Evolutionary conservation across 30 jellyfish, hydroid and myxozoan genomes (phyloP).

Genomic region (Chrysaora quinquecirrha): DNA sequence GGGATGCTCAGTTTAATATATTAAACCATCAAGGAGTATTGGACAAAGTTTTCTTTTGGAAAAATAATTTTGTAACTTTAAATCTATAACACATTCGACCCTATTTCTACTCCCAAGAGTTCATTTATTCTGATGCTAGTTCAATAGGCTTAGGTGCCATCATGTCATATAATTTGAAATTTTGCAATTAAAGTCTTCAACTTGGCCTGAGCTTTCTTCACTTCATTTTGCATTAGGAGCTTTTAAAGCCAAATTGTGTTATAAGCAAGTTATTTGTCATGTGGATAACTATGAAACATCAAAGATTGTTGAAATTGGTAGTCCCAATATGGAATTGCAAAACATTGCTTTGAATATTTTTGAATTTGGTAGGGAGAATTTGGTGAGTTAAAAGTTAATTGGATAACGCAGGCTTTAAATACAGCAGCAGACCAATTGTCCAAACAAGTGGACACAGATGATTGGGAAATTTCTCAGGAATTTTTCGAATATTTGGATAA

Average conservation of each 20-base stretch:
- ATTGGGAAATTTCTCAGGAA: conserved; percentile 18
- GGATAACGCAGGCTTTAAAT: conserved; percentile 18
- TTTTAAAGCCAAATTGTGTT: neutral
- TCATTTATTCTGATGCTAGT: neutral
- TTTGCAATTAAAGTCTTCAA: conserved; percentile 10
- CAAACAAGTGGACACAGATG: conserved; percentile 4
- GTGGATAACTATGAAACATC: neutral
- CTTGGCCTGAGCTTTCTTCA: conserved; percentile 16
- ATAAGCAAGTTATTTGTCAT: neutral
- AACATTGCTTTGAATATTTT: conserved; percentile 19
- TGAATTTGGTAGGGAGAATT: neutral
- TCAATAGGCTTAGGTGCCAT: neutral
- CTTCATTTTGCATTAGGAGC: neutral
- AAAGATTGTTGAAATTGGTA: conserved; percentile 33
- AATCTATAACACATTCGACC: neutral
- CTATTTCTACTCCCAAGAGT: neutral
- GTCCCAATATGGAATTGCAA: conserved; percentile 38
- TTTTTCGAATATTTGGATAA: conserved; percentile 2
- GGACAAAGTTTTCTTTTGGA: conserved; percentile 1
- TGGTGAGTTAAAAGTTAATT: neutral
- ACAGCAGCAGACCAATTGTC: conserved; percentile 10
- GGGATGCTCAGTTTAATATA: conserved; percentile 25
- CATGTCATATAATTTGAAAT: no score
- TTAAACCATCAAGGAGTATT: neutral
- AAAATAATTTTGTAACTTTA: neutral